Evolutionary conservation across 1,140 invertebrate species (phyloP).

Genomic region (Zaprionus gabonicus): DNA sequence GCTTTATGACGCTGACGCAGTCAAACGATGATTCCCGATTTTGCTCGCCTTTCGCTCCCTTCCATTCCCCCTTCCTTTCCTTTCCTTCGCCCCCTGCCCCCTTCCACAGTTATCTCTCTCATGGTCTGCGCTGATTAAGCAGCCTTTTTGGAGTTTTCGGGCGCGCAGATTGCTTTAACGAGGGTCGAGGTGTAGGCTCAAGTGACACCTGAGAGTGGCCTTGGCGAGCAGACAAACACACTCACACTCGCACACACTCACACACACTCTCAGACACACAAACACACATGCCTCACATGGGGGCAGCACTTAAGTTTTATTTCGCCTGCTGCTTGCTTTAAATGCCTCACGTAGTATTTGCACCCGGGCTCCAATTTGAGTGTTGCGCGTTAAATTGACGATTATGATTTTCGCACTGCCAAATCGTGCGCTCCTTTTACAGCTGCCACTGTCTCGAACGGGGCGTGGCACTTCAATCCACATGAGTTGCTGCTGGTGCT

Average conservation of each 20-base stretch:
- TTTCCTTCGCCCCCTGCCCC: not conserved
- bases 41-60: not conserved
- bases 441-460: not conserved
- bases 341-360: conserved; percentile 75
- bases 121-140: conserved; percentile 54
- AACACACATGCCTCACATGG: not conserved
- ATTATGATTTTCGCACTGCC: conserved; percentile 73
- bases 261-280: not conserved
- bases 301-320: conserved; percentile 75
- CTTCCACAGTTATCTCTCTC: conserved; percentile 41
- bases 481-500: conserved; percentile 27
- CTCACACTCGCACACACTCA: not conserved
- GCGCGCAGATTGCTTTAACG: conserved; percentile 48
- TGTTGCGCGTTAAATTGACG: conserved; percentile 72
- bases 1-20: conserved; percentile 53
- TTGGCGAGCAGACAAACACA: conserved; percentile 5
- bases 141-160: conserved; percentile 16
- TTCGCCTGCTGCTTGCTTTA: conserved; percentile 56
- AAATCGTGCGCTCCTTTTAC: conserved; percentile 39
- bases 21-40: conserved; percentile 37
- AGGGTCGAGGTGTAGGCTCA: conserved; percentile 47
- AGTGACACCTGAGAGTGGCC: conserved; percentile 68
- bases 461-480: conserved; percentile 47
- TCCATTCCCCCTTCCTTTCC: too few species aligned
- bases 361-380: conserved; percentile 52